These are phyloP conservation scores for Heliconius melpomene DNA, from an alignment of 1,140 invertebrate species.

Conservation along the genomic window DNA sequence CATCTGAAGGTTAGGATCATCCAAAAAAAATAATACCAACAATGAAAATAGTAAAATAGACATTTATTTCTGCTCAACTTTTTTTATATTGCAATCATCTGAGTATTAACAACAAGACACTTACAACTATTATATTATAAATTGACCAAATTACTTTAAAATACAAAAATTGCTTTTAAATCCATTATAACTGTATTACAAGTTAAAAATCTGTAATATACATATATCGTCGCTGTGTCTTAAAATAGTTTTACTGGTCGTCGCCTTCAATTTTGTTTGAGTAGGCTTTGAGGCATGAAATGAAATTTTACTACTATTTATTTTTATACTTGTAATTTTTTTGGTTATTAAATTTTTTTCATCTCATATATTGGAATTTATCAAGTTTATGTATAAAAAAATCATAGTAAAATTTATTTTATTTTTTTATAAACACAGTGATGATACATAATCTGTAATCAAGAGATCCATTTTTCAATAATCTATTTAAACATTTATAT, in stretches of 20 bases:
- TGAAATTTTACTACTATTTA: too few relatives aligned
- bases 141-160: conserved; percentile 1
- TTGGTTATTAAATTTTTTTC: too few relatives aligned
- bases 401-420: too few relatives aligned
- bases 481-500: neutral
- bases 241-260: neutral
- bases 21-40: conserved; percentile 64
- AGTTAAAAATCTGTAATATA: neutral
- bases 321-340: too few relatives aligned
- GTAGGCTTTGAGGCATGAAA: too few relatives aligned
- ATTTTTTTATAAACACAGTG: neutral
- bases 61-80: conserved; percentile 75
- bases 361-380: too few relatives aligned
- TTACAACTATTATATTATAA: conserved; percentile 47
- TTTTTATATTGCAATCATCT: conserved; percentile 70
- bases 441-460: neutral
- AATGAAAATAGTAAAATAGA: conserved; percentile 81
- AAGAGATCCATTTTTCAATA: conserved; percentile 1
- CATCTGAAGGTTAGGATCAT: neutral
- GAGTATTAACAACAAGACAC: conserved; percentile 78
- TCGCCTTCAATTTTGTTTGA: too few relatives aligned
- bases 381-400: too few relatives aligned
- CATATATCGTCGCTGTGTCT: neutral
- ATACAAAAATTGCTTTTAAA: neutral
- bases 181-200: neutral